Conservation (phyloP, 2,113 vertebrate species). For the Hiodon tergisus region DNA sequence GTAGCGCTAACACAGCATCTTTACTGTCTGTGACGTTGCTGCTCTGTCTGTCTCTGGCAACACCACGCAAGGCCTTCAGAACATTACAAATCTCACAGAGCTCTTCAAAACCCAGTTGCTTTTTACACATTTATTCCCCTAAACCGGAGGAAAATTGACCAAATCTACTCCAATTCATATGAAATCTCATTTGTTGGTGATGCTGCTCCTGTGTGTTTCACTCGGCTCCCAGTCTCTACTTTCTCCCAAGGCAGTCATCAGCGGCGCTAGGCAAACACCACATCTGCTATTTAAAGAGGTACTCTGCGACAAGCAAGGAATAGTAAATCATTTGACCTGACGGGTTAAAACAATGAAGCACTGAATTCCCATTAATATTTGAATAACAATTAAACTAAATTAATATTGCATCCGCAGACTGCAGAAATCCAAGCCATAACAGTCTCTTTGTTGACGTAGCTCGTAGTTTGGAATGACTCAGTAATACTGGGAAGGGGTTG, state of each 20-base stretch:
- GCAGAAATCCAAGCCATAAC: too few relatives aligned
- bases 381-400: background rate
- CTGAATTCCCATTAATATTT: background rate
- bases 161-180: slow-evolving; percentile 12
- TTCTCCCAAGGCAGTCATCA: background rate
- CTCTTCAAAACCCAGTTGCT: background rate
- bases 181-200: slow-evolving; percentile 14
- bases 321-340: slow-evolving; percentile 2
- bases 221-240: background rate
- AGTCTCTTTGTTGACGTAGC: background rate
- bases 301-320: background rate
- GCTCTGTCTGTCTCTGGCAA: background rate
- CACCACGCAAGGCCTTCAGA: background rate
- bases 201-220: background rate
- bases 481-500: background rate
- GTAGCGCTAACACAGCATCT: background rate
- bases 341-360: slow-evolving; percentile 3
- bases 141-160: background rate
- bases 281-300: too few relatives aligned
- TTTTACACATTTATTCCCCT: slow-evolving; percentile 5
- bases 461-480: too few relatives aligned
- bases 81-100: background rate
- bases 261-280: background rate
- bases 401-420: background rate
- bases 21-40: too few relatives aligned